A percentile compares a stretch with the other conserved stretches of the same genome.
Conservation (phyloP, 2,113 vertebrate genomes). For the Tyto alba region DNA sequence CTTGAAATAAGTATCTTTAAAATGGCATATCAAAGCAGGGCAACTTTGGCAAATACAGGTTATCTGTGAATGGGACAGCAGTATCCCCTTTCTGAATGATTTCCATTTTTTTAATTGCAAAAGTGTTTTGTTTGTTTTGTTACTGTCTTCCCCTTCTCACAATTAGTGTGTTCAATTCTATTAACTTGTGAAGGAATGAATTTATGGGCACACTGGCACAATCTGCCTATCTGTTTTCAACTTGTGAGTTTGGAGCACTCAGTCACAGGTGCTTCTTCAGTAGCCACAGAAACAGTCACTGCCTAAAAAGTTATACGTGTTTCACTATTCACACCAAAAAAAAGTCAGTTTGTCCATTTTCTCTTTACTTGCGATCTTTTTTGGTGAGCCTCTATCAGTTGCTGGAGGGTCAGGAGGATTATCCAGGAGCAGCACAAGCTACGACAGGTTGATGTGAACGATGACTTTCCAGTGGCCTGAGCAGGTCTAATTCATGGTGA, state of each 20-base stretch:
- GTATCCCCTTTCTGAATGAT: not conserved
- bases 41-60: not conserved
- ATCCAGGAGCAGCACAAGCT: not conserved
- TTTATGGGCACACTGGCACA: not conserved
- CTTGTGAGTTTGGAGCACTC: not conserved
- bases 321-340: not conserved
- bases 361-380: not conserved
- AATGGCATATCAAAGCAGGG: not conserved
- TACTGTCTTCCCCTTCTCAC: not conserved
- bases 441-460: accelerated
- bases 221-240: not conserved
- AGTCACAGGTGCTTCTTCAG: not conserved
- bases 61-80: not conserved
- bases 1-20: not conserved
- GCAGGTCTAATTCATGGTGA: not conserved
- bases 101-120: not conserved
- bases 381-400: not conserved
- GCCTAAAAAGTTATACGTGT: not conserved
- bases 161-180: not conserved
- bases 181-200: not conserved
- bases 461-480: not conserved
- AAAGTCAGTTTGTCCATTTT: not conserved
- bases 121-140: not conserved
- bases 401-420: not conserved
- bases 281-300: not conserved